A percentile compares a stretch with the other conserved stretches of the same genome.
phyloP scores from a whole-genome alignment of 1,140 invertebrate genomes.

The Magallana gigas region DNA sequence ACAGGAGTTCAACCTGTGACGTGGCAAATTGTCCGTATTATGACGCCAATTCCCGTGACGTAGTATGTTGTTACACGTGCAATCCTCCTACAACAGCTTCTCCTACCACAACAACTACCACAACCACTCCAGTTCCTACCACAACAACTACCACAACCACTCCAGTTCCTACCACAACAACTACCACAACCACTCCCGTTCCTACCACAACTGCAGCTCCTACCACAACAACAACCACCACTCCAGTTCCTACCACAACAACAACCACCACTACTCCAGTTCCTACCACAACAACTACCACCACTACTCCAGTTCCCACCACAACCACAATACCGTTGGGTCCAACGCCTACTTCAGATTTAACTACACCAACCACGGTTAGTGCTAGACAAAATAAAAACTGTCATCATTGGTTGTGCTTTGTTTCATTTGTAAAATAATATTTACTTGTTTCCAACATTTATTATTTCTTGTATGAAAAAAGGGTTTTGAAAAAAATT shows the following conservation, averaged over 20 bases:
- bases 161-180: constrained; percentile 5
- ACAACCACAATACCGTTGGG: background rate
- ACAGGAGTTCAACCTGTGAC: background rate
- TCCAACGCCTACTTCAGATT: too few species aligned
- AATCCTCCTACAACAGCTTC: background rate
- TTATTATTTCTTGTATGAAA: too few species aligned
- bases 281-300: constrained; percentile 5
- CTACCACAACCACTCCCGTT: constrained; percentile 2
- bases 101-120: constrained; percentile 36
- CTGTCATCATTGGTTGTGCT: too few species aligned
- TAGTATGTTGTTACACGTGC: constrained; percentile 17
- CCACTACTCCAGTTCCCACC: background rate
- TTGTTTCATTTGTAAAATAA: too few species aligned
- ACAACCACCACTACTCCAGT: background rate
- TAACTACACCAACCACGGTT: too few species aligned
- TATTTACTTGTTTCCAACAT: too few species aligned
- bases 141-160: constrained; percentile 43
- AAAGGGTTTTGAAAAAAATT: too few species aligned
- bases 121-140: constrained; percentile 24
- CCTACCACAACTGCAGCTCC: constrained; percentile 20
- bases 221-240: background rate
- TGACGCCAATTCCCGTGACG: background rate
- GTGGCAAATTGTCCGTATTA: constrained; percentile 1
- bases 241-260: background rate
- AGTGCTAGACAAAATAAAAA: too few species aligned